Conservation (phyloP, 2,888 invertebrate genomes). For the Aradus depressus region DNA sequence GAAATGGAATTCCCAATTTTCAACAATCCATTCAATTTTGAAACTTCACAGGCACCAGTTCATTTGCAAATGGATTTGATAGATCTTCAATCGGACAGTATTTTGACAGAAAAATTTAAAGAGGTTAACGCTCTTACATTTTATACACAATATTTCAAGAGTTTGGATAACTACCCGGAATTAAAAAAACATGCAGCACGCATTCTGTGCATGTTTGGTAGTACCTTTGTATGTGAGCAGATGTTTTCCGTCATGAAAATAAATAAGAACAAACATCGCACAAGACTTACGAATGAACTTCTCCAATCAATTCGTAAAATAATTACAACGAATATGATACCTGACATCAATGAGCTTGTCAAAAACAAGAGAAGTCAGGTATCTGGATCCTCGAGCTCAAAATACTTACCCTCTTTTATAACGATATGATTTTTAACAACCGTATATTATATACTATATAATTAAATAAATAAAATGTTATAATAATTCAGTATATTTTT, state of each 20-base stretch:
- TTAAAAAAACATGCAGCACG: background rate
- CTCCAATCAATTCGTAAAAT: constrained; percentile 4
- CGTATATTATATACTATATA: constrained; percentile 4
- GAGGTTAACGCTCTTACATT: background rate
- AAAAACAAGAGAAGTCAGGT: constrained; percentile 6
- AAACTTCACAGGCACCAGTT: no score
- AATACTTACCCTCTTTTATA: background rate
- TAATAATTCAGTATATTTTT: constrained; percentile 1
- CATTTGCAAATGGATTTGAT: constrained; percentile 3
- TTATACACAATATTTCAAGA: constrained; percentile 1
- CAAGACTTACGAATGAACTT: constrained; percentile 3
- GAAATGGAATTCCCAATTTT: constrained; percentile 6
- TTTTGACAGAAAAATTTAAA: constrained; percentile 1
- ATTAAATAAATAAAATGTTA: no score
- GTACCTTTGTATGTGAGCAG: background rate
- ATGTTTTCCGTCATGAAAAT: constrained; percentile 3
- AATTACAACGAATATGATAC: background rate
- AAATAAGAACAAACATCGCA: constrained; percentile 1
- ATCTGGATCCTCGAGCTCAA: background rate
- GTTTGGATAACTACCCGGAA: background rate
- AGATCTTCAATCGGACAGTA: constrained; percentile 2
- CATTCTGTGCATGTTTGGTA: background rate
- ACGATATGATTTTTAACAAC: constrained; percentile 1
- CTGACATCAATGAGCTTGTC: constrained; percentile 4
- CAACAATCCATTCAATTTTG: constrained; percentile 4